Evolutionary conservation across 2,797 vertebrate species (phyloP), one percentile per base, ranked within the genome.

Genomic region (Staurois parvus): DNA sequence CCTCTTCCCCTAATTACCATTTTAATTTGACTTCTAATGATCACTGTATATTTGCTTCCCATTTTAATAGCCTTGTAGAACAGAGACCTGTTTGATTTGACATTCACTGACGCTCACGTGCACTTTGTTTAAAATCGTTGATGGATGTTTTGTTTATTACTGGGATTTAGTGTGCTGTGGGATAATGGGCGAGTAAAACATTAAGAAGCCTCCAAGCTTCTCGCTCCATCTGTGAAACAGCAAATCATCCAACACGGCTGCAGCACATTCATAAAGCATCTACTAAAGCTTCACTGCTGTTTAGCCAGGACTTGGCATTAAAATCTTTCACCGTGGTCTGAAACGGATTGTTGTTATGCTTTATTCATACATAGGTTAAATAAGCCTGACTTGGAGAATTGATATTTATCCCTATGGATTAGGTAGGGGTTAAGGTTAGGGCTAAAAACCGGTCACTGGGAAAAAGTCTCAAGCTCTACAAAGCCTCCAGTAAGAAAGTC

Each of bases 21-120:
- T 87, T 83, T 84, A 75, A 87, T 83, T 83, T 87, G 75, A 79
- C 80, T 79, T 72, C 80, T 83, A 87, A 87, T 79, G 81, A 77
- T 83, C 80, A 67, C 72, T 78, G 81, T 72, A 74, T 84, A 83
- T 75, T 79, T 74, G 70, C 76, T 42, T 29, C 81, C 72, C 69
- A 34, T 68, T 83, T 83, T 87, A 83, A 87, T 83, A 67, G 70
- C 76, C 69, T 69, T 87, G 81, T 79, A 87, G 80, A 79, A 75
- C 80, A 69, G 59, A 73, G 85, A 87, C 85, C 85, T 74, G 85
- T 87, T 79, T 68, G 85, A 84, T 48, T 68, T 83, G 85, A 87
- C 85, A 87, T 84, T 87, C 76, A 68, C 42, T 10, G 59, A 40
- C 10, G 85, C 76, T 74, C 76, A 75, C 70, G 45, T 84, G 59